These are phyloP conservation scores for Operophtera brumata DNA, from an alignment of 2,888 invertebrate species.

Conservation along the genomic window DNA sequence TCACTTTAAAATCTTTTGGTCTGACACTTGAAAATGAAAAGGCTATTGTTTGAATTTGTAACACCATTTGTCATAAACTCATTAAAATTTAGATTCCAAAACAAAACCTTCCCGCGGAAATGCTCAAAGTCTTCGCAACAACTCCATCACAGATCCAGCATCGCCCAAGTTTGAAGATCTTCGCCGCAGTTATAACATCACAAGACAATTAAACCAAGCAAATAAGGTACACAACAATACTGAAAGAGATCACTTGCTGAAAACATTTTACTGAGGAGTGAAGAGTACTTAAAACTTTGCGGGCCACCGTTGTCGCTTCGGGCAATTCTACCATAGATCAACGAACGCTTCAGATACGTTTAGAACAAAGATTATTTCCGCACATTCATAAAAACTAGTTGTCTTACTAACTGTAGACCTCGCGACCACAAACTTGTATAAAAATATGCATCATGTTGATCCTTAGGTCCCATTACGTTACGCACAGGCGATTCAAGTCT, in stretches of 20 bases:
- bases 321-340: constrained; percentile 46
- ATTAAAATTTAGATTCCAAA: constrained; percentile 17
- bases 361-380: too few relatives aligned
- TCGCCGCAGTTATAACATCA: constrained; percentile 30
- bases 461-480: too few relatives aligned
- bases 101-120: constrained; percentile 23
- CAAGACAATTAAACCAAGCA: constrained; percentile 55
- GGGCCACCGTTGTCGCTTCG: constrained; percentile 54
- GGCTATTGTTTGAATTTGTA: too few relatives aligned
- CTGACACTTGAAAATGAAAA: too few relatives aligned
- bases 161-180: constrained; percentile 27
- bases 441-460: too few relatives aligned
- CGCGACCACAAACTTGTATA: too few relatives aligned
- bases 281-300: constrained; percentile 66
- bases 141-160: constrained; percentile 26
- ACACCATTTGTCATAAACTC: background rate
- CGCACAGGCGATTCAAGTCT: too few relatives aligned
- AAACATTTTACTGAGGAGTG: constrained; percentile 64
- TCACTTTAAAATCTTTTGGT: too few relatives aligned
- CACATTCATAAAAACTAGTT: too few relatives aligned
- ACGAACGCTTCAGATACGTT: background rate
- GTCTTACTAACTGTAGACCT: too few relatives aligned
- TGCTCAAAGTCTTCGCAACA: constrained; percentile 22
- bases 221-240: constrained; percentile 55
- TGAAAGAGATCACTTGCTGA: constrained; percentile 59